Base-by-base conservation (phyloP, 30 jellyfish, hydroid and myxozoan genomes). In the Turritopsis rubra region DNA sequence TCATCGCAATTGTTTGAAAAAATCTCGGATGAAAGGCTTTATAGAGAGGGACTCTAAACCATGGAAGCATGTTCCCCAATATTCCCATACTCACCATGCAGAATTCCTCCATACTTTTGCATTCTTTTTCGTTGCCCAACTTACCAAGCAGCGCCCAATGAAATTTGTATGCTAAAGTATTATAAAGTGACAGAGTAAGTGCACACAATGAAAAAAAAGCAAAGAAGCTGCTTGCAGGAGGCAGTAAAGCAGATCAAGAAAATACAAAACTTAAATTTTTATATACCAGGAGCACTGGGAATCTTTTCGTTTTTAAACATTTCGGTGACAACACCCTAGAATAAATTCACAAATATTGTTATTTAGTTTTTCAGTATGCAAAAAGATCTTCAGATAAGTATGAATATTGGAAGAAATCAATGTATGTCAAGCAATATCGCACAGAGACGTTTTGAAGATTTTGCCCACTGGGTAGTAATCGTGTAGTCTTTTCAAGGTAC, bases 91-190 rank as follows among this genome's bases (percentile, higher is more conserved):
- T 18, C 84, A 93, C 99, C 88, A 76, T 88, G 79, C 99, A 93
- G 75, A 93, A 93, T 8, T 93, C 97, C 78, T 91, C 97, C 90
- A 91, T 85, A 21, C 94, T 90, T 78, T 85, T 83, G 88, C 97
- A 91, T 60, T 91, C 97, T 65, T 91, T 91, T 66, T 91, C 97
- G 20, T 82, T 79, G 22, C 97, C 97, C 65, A 91, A 89, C 76
- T 87, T 91, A 1, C 97, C 97, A 81, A 91, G 86, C 0, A 91
- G 89, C 53, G 84, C 65, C 97, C 97, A 87, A 82, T 91, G 97
- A 74, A 91, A 91, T 66, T 87, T 87, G 72, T 89, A 79, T 26
- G 83, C 97, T 91, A 75, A 24, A 71, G n/a, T 41, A 3, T 41
- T 41, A 13, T 41, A 41, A 41, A 41, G n/a, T n/a, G n/a, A n/a